These are phyloP conservation scores for Fregetta grallaria DNA, from an alignment of 2,113 vertebrate species.

Conservation along the genomic window DNA sequence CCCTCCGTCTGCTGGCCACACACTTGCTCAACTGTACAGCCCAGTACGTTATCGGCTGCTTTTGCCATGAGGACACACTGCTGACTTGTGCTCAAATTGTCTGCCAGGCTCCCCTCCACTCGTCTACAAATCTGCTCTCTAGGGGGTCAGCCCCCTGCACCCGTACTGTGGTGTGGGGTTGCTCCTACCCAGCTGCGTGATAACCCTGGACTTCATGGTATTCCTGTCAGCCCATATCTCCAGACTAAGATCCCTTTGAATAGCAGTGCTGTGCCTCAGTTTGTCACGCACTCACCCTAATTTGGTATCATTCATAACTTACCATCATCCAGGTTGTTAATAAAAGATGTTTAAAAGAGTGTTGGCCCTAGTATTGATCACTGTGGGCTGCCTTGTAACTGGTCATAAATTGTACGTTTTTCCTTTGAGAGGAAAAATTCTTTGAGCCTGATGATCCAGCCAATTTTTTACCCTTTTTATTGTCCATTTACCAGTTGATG, in stretches of 20 bases:
- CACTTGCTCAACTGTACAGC: not conserved
- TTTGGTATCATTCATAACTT: not conserved
- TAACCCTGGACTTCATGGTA: not conserved
- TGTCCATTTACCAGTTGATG: not conserved
- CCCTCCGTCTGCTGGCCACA: not conserved
- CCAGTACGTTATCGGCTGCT: not conserved
- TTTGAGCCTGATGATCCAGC: not conserved
- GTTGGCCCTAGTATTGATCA: not conserved
- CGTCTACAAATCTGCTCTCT: not conserved
- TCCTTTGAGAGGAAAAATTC: not conserved
- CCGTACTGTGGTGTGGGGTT: accelerated
- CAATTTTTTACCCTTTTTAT: not conserved
- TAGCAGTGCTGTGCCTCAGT: not conserved
- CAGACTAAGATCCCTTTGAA: not conserved
- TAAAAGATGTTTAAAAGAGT: not conserved
- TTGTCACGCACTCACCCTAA: not conserved
- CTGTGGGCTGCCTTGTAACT: not conserved
- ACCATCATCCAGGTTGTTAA: not conserved
- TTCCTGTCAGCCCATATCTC: not conserved
- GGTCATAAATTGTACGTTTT: not conserved
- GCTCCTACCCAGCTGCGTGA: not conserved
- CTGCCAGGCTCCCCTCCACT: not conserved
- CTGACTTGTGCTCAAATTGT: not conserved
- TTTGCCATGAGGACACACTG: not conserved
- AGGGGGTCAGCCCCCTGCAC: not conserved